Percentiles rank a stretch among this genome's conserved stretches.
Conservation (phyloP, 2,797 vertebrate species). For the Rhinella marina region DNA sequence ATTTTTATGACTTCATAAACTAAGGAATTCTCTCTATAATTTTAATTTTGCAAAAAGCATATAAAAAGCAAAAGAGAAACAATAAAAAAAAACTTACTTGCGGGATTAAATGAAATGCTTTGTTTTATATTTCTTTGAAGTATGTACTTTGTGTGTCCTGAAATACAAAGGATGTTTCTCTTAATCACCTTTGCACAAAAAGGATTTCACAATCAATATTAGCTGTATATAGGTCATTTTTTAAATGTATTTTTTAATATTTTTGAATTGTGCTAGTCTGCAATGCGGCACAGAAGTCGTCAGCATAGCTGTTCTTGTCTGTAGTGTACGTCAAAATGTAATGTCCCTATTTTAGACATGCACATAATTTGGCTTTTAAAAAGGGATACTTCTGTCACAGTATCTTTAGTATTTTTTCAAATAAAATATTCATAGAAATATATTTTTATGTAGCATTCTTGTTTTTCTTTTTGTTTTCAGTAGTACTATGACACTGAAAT, state of each 20-base stretch:
- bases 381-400: too few relatives aligned
- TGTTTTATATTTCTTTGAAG: background rate
- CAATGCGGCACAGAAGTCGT: too few relatives aligned
- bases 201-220: background rate
- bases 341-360: too few relatives aligned
- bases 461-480: too few relatives aligned
- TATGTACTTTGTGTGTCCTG: background rate
- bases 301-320: too few relatives aligned
- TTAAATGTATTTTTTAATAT: background rate
- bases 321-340: too few relatives aligned
- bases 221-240: background rate
- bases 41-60: conserved; percentile 24
- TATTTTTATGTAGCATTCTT: too few relatives aligned
- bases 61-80: conserved; percentile 5
- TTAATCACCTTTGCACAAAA: conserved; percentile 21
- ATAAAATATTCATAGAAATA: too few relatives aligned
- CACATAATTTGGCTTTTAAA: too few relatives aligned
- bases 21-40: conserved; percentile 3
- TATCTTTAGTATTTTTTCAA: too few relatives aligned
- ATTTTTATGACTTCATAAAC: conserved; percentile 37
- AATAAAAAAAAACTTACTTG: conserved; percentile 12
- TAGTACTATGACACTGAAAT: too few relatives aligned
- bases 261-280: too few relatives aligned
- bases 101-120: background rate
- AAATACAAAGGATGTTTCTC: conserved; percentile 7